A percentile compares a stretch with the other conserved stretches of the same genome.
Evolutionary conservation across 2,113 vertebrate species (phyloP).

Genomic region (Cyphomyrus discorhynchus): DNA sequence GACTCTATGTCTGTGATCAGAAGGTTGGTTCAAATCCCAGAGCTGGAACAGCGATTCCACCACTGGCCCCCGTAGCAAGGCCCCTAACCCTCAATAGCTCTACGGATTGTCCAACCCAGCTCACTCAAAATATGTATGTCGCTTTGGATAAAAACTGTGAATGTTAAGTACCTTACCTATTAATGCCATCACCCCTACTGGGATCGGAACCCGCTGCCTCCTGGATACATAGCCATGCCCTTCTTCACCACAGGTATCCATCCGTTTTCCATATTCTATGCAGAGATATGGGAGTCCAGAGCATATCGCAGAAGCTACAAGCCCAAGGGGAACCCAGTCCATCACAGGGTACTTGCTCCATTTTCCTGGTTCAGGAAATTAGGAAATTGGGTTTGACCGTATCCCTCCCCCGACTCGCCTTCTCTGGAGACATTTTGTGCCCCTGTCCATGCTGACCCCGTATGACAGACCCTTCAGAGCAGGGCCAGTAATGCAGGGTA

Average conservation of each 20-base stretch:
- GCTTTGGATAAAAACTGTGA: background rate
- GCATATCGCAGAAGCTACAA: background rate
- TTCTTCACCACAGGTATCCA: background rate
- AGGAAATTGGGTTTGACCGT: background rate
- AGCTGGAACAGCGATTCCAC: background rate
- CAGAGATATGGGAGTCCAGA: background rate
- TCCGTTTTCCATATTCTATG: background rate
- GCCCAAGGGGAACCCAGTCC: background rate
- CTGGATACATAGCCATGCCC: background rate
- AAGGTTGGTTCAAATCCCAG: background rate
- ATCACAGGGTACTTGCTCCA: background rate
- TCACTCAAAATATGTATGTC: background rate
- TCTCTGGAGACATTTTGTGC: background rate
- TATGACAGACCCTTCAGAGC: background rate
- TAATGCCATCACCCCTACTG: background rate
- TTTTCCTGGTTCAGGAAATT: slow-evolving; percentile 2
- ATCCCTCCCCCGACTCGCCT: background rate
- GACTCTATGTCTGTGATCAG: background rate
- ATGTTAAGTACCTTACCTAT: background rate
- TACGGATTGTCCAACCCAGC: background rate
- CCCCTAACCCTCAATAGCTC: background rate
- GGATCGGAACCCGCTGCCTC: background rate
- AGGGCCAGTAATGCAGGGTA: background rate
- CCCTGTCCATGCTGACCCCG: background rate
- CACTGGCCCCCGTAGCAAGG: background rate